Percentiles rank a stretch among this genome's conserved stretches.
phyloP scores from a whole-genome alignment of 2,888 invertebrate species.

The Choristoneura rosaceana region DNA sequence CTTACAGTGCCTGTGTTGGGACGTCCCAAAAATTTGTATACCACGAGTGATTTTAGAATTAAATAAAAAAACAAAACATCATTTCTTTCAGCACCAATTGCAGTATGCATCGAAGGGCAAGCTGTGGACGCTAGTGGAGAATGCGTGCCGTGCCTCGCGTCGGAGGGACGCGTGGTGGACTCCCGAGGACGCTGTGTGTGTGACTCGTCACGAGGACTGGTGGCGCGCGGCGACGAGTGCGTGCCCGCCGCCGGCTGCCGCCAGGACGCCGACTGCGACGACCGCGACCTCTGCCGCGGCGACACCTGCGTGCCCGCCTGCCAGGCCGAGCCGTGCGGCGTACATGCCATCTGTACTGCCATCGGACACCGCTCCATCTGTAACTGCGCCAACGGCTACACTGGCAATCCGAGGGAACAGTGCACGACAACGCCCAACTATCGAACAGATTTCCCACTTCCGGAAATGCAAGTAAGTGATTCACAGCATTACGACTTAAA shows the following conservation, averaged over 20 bases:
- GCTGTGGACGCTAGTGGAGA: slow-evolving; percentile 91
- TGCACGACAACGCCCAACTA: slow-evolving; percentile 86
- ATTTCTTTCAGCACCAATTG: slow-evolving; percentile 71
- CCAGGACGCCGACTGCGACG: slow-evolving; percentile 90
- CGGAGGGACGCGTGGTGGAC: slow-evolving; percentile 91
- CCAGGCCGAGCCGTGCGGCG: slow-evolving; percentile 89
- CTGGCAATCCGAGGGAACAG: slow-evolving; percentile 90
- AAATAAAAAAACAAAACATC: not conserved
- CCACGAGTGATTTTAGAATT: not conserved
- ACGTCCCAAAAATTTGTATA: too few relatives aligned
- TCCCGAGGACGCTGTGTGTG: slow-evolving; percentile 93
- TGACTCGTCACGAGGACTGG: slow-evolving; percentile 91
- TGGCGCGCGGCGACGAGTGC: slow-evolving; percentile 92
- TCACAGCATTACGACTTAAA: not conserved
- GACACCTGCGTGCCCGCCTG: slow-evolving; percentile 94
- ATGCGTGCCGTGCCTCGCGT: slow-evolving; percentile 90
- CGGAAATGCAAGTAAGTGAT: slow-evolving; percentile 88
- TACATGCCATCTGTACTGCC: slow-evolving; percentile 91
- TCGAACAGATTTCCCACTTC: slow-evolving; percentile 93
- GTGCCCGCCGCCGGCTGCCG: slow-evolving; percentile 91
- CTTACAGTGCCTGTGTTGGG: too few relatives aligned
- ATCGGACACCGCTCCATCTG: slow-evolving; percentile 91
- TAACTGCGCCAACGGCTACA: slow-evolving; percentile 90
- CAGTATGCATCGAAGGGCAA: slow-evolving; percentile 91
- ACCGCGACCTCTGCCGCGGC: slow-evolving; percentile 91